These are phyloP conservation scores for Podilymbus podiceps DNA, from an alignment of 2,113 vertebrate genomes.

Conservation along the genomic window DNA sequence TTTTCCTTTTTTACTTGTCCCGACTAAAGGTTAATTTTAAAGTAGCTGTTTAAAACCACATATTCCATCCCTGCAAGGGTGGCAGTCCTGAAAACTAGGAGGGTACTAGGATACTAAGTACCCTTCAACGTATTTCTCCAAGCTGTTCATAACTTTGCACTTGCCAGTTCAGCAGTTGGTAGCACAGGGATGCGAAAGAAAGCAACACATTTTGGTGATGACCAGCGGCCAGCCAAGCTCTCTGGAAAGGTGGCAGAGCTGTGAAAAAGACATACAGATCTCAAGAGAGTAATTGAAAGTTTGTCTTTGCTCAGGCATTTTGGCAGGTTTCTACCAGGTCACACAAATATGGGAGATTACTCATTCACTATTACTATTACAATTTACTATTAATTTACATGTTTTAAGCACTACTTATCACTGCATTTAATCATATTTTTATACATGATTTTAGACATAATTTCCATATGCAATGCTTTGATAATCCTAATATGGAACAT, in stretches of 20 bases:
- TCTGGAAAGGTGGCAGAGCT: neutral
- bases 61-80: accelerated
- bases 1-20: neutral
- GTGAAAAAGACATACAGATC: neutral
- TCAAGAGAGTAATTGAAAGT: neutral
- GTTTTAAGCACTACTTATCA: neutral
- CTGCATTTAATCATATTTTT: neutral
- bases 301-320: neutral
- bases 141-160: neutral
- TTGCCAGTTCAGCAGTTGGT: neutral
- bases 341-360: neutral
- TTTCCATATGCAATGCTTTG: neutral
- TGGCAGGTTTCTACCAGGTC: neutral
- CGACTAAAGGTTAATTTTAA: neutral
- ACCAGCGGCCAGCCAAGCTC: neutral
- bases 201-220: neutral
- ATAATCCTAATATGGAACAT: neutral
- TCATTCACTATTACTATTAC: neutral
- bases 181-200: neutral
- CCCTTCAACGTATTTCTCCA: neutral
- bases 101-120: neutral
- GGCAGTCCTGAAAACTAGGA: neutral
- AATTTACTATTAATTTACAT: neutral
- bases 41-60: neutral
- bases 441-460: neutral